Evolutionary conservation across 1,140 invertebrate species (phyloP).

Genomic region (Drepana arcuata): DNA sequence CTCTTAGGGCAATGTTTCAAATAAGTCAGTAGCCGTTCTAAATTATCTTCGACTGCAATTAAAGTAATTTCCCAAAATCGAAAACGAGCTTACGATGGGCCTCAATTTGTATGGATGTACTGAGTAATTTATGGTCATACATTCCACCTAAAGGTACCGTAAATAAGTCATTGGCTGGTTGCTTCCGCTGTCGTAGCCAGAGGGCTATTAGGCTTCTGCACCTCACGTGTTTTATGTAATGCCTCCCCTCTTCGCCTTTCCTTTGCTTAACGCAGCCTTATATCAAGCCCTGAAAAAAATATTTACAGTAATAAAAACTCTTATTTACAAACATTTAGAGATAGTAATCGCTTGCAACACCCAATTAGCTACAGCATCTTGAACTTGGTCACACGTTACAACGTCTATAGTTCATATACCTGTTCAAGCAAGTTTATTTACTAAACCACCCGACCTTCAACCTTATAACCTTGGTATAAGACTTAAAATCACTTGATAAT

Average conservation of each 20-base stretch:
- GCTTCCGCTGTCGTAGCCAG: conserved; percentile 40
- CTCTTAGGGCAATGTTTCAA: too few relatives aligned
- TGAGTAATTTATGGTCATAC: conserved; percentile 9
- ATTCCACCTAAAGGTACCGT: conserved; percentile 14
- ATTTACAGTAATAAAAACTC: too few relatives aligned
- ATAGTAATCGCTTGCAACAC: too few relatives aligned
- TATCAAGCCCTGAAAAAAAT: too few relatives aligned
- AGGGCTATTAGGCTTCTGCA: conserved; percentile 34
- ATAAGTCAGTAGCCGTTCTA: too few relatives aligned
- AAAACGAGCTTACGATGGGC: too few relatives aligned
- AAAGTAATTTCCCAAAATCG: too few relatives aligned
- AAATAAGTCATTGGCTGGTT: conserved; percentile 36
- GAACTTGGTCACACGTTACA: conserved; percentile 9
- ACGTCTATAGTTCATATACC: conserved; percentile 14
- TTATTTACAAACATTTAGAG: too few relatives aligned
- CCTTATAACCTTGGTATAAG: conserved; percentile 6
- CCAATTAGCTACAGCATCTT: background rate
- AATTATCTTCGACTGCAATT: too few relatives aligned
- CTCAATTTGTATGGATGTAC: too few relatives aligned
- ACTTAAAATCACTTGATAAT: conserved; percentile 8
- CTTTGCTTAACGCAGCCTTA: too few relatives aligned
- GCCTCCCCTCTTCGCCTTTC: conserved; percentile 25
- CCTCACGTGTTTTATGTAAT: conserved; percentile 50
- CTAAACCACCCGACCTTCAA: background rate
- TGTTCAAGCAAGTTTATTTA: conserved; percentile 2